These are phyloP conservation scores for Drosophila funebris DNA, from an alignment of 1,140 invertebrate genomes.

Conservation along the genomic window DNA sequence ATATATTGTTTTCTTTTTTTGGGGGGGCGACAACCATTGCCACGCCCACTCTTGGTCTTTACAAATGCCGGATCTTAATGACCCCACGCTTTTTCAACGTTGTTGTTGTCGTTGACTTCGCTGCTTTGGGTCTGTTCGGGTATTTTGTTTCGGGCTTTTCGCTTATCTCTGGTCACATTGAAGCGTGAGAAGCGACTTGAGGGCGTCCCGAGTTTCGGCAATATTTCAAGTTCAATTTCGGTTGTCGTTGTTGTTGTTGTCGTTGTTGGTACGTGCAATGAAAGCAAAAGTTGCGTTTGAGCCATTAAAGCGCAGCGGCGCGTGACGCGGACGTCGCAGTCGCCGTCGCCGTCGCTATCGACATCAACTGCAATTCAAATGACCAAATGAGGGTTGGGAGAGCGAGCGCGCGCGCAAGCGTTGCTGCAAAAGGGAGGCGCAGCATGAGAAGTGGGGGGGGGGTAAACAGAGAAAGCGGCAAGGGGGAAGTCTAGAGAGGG, in stretches of 20 bases:
- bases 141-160: neutral
- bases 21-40: conserved; percentile 1
- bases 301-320: conserved; percentile 73
- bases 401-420: neutral
- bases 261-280: conserved; percentile 61
- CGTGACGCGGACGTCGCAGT: conserved; percentile 38
- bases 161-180: conserved; percentile 24
- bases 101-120: neutral
- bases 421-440: too few species aligned
- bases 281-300: conserved; percentile 75
- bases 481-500: conserved; percentile 22
- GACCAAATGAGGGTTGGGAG: conserved; percentile 50
- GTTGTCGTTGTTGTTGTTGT: neutral
- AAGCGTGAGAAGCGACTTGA: conserved; percentile 62
- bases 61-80: conserved; percentile 23
- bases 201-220: conserved; percentile 18
- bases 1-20: neutral
- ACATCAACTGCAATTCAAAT: conserved; percentile 67
- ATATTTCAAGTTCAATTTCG: conserved; percentile 61
- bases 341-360: conserved; percentile 1
- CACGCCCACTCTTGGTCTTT: conserved; percentile 29
- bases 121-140: neutral
- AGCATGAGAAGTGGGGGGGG: neutral
- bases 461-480: neutral
- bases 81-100: conserved; percentile 9